Evolutionary conservation across 92 coral and sea anemone species (phyloP).

Genomic region (Pocillopora grandis): DNA sequence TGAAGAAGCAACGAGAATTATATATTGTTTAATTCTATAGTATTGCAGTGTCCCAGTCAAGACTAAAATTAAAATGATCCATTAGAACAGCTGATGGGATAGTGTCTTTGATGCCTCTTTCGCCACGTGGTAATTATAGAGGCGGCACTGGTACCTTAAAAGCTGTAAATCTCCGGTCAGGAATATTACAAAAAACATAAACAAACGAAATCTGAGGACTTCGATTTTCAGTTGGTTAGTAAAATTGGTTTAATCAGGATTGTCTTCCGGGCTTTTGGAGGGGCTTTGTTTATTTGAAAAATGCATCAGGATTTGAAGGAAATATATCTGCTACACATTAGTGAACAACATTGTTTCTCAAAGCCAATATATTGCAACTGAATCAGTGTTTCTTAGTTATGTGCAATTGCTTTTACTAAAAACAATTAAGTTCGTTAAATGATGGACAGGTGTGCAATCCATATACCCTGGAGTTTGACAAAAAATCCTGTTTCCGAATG

Average conservation of each 20-base stretch:
- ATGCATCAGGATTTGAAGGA: too few relatives aligned
- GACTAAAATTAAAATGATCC: background rate
- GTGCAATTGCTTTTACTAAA: too few relatives aligned
- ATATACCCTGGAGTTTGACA: background rate
- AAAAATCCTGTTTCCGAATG: background rate
- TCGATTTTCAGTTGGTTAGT: background rate
- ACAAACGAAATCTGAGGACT: background rate
- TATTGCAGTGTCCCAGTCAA: background rate
- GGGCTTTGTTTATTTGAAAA: too few relatives aligned
- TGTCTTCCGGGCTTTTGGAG: too few relatives aligned
- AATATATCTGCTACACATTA: too few relatives aligned
- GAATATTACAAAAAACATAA: background rate
- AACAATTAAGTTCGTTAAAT: too few relatives aligned
- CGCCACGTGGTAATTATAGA: conserved; percentile 21
- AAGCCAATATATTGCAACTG: too few relatives aligned
- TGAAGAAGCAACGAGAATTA: background rate
- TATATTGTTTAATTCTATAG: background rate
- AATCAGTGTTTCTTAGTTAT: too few relatives aligned
- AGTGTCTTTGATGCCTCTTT: background rate
- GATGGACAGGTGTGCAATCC: background rate
- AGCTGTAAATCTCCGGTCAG: conserved; percentile 9
- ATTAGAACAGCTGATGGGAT: background rate
- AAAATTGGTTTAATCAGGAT: background rate
- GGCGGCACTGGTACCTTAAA: conserved; percentile 5
- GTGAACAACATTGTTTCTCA: too few relatives aligned